phyloP scores from a whole-genome alignment of 2,113 vertebrate genomes.

The Elachura formosa region DNA sequence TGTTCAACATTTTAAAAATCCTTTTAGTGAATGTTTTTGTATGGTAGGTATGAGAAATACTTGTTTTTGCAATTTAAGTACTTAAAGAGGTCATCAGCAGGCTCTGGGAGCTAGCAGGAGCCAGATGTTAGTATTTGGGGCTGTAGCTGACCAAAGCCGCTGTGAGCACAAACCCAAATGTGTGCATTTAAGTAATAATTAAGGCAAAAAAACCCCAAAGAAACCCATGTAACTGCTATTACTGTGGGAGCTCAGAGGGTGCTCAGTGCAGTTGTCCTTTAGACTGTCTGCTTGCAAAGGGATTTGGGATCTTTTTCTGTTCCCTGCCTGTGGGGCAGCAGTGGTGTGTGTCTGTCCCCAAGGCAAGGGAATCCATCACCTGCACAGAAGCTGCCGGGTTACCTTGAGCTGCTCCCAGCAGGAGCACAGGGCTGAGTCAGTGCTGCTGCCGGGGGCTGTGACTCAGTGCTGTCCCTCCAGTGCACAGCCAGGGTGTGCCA shows the following conservation, averaged over 20 bases:
- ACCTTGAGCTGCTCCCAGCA: not conserved
- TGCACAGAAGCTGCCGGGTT: not conserved
- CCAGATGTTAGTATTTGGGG: not conserved
- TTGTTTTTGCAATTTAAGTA: not conserved
- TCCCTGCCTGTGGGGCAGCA: not conserved
- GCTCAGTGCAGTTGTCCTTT: rapidly evolving
- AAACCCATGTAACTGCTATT: rapidly evolving
- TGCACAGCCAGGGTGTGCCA: not conserved
- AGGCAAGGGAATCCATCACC: not conserved
- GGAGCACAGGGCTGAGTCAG: not conserved
- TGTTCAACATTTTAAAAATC: not conserved
- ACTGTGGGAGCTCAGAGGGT: not conserved
- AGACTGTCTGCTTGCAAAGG: not conserved
- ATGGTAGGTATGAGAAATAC: not conserved
- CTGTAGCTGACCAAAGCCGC: not conserved
- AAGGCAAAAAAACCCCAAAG: not conserved
- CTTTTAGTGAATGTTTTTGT: not conserved
- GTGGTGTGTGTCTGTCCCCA: rapidly evolving
- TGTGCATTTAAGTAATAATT: not conserved
- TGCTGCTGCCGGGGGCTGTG: not conserved
- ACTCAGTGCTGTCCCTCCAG: not conserved
- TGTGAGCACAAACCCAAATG: too few relatives aligned
- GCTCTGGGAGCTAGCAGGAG: not conserved
- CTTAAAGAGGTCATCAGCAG: not conserved
- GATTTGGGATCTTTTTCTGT: not conserved